Evolutionary conservation across 1,140 invertebrate genomes (phyloP).

Genomic region (Sarcophaga peregrina): DNA sequence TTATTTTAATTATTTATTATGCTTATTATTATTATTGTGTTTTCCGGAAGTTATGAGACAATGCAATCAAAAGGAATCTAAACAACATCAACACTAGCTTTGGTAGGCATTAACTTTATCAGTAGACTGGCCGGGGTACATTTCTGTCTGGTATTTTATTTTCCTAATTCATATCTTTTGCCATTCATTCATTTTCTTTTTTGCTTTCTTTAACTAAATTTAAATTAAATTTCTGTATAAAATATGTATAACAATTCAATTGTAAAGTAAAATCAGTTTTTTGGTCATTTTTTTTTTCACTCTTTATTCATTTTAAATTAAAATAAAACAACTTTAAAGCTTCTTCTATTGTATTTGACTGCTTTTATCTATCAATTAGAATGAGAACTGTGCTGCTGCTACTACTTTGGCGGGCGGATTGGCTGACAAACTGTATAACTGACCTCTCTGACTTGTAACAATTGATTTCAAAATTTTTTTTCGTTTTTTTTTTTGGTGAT

Average conservation of each 20-base stretch:
- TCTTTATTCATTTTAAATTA: neutral
- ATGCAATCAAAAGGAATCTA: too few relatives aligned
- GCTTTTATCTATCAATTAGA: slow-evolving; percentile 6
- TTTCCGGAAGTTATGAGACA: too few relatives aligned
- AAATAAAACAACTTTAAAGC: neutral
- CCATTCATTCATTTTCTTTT: neutral
- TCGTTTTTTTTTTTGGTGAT: slow-evolving; percentile 2
- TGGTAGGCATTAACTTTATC: too few relatives aligned
- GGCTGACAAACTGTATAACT: neutral
- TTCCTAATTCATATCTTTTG: neutral
- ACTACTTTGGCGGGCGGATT: neutral
- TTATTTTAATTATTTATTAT: too few relatives aligned
- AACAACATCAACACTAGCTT: too few relatives aligned
- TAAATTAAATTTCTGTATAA: slow-evolving; percentile 16
- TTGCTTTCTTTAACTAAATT: neutral
- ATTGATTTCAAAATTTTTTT: neutral
- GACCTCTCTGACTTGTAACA: neutral
- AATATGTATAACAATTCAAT: slow-evolving; percentile 26
- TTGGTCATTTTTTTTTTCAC: neutral
- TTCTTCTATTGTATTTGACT: slow-evolving; percentile 12
- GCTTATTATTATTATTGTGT: too few relatives aligned
- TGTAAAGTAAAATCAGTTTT: neutral
- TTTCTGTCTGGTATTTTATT: neutral
- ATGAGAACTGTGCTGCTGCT: neutral
- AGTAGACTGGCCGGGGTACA: too few relatives aligned